These are phyloP conservation scores for Actias luna DNA, from an alignment of 2,888 invertebrate genomes.

Conservation along the genomic window DNA sequence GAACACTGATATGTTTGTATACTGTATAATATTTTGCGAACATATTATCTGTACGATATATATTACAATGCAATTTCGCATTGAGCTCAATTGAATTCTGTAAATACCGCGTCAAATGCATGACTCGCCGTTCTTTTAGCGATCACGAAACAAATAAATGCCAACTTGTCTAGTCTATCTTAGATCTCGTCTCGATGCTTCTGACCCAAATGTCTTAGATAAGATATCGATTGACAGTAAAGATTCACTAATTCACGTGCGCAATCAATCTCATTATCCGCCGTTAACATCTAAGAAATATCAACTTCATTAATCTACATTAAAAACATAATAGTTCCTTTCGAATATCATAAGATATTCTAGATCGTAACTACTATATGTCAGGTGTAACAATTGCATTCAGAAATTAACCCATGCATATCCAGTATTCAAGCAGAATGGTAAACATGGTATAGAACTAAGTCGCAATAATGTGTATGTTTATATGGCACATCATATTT, in stretches of 20 bases:
- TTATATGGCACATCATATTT: too few species aligned
- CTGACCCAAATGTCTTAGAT: constrained; percentile 72
- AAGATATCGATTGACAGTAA: constrained; percentile 65
- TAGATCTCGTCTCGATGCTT: constrained; percentile 65
- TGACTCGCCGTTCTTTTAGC: constrained; percentile 65
- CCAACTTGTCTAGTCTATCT: constrained; percentile 59
- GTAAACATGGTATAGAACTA: too few species aligned
- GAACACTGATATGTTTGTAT: neutral
- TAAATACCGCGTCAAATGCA: constrained; percentile 44
- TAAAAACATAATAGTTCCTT: neutral
- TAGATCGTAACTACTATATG: too few species aligned
- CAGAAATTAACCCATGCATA: too few species aligned
- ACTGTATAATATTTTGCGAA: constrained; percentile 19
- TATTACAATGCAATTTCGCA: constrained; percentile 12
- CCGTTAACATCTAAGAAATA: neutral
- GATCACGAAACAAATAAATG: constrained; percentile 68
- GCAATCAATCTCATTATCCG: neutral
- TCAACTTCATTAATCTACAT: neutral
- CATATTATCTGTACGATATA: constrained; percentile 27
- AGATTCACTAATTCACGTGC: constrained; percentile 59
- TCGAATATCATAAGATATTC: neutral
- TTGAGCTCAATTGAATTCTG: constrained; percentile 25
- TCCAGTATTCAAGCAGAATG: too few species aligned
- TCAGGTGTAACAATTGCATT: too few species aligned
- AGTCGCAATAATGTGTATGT: too few species aligned